Evolutionary conservation across 2,888 invertebrate species (phyloP).

Genomic region (Nymphalis c-album): DNA sequence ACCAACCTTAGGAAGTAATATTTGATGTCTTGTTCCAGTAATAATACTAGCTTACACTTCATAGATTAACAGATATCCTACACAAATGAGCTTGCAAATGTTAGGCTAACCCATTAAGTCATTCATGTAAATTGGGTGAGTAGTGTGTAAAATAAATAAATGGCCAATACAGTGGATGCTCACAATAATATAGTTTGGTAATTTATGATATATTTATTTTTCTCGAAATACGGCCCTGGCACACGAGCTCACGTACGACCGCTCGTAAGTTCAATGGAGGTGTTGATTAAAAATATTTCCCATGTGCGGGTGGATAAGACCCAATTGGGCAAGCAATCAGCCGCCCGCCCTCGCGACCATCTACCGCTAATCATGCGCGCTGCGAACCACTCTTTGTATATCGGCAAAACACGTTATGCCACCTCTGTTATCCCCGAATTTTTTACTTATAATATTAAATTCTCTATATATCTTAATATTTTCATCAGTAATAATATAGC

Average conservation of each 20-base stretch:
- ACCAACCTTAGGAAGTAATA: background rate
- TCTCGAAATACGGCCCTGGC: slow-evolving; percentile 61
- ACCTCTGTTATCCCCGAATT: slow-evolving; percentile 25
- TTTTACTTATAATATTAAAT: slow-evolving; percentile 5
- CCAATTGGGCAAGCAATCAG: slow-evolving; percentile 81
- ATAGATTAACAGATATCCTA: too few relatives aligned
- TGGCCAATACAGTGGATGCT: background rate
- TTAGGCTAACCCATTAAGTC: too few relatives aligned
- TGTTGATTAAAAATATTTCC: slow-evolving; percentile 83
- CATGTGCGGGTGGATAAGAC: slow-evolving; percentile 82
- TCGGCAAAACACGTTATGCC: slow-evolving; percentile 25
- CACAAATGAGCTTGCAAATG: too few relatives aligned
- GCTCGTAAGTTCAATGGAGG: slow-evolving; percentile 83
- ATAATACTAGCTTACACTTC: too few relatives aligned
- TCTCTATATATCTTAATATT: background rate
- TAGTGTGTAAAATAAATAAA: background rate
- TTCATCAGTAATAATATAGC: too few relatives aligned
- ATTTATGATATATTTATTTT: slow-evolving; percentile 35
- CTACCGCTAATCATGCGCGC: slow-evolving; percentile 72
- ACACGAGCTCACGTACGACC: slow-evolving; percentile 77
- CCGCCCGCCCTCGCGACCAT: slow-evolving; percentile 59
- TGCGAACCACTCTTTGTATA: slow-evolving; percentile 37
- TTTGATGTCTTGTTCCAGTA: background rate
- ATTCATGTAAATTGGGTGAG: too few relatives aligned
- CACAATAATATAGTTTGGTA: background rate